These are phyloP conservation scores for Pipra filicauda DNA, from an alignment of 2,113 vertebrate genomes.

Conservation along the genomic window DNA sequence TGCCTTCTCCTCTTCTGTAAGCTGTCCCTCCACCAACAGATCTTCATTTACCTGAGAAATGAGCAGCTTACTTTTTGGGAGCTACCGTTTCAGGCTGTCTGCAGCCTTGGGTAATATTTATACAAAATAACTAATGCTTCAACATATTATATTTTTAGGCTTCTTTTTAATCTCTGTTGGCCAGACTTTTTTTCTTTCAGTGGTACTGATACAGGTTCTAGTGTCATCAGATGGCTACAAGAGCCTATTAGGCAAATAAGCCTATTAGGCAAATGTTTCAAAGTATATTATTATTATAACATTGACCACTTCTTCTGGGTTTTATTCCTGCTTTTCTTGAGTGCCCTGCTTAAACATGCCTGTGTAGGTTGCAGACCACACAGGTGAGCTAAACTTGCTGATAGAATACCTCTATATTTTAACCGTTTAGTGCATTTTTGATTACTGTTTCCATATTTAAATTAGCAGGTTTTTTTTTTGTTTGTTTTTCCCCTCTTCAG, in stretches of 20 bases:
- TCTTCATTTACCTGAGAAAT: not conserved
- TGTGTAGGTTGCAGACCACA: not conserved
- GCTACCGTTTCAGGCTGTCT: not conserved
- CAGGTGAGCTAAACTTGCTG: not conserved
- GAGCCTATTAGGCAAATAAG: not conserved
- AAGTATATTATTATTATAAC: not conserved
- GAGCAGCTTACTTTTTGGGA: not conserved
- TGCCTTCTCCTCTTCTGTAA: not conserved
- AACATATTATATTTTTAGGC: not conserved
- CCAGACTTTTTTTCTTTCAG: not conserved
- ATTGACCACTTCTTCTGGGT: not conserved
- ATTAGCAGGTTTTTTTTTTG: not conserved
- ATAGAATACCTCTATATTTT: not conserved
- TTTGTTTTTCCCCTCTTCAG: not conserved
- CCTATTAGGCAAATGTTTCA: not conserved
- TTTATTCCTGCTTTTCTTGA: not conserved
- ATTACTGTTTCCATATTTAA: not conserved
- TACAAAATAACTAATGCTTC: not conserved
- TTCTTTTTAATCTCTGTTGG: not conserved
- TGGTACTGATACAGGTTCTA: not conserved
- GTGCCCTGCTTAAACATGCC: not conserved
- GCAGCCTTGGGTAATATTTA: not conserved
- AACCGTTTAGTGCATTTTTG: not conserved
- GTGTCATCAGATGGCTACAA: not conserved
- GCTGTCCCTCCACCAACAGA: not conserved